Base-by-base conservation (phyloP, 64 coral and sea anemone species). In the Anthopleura sola region DNA sequence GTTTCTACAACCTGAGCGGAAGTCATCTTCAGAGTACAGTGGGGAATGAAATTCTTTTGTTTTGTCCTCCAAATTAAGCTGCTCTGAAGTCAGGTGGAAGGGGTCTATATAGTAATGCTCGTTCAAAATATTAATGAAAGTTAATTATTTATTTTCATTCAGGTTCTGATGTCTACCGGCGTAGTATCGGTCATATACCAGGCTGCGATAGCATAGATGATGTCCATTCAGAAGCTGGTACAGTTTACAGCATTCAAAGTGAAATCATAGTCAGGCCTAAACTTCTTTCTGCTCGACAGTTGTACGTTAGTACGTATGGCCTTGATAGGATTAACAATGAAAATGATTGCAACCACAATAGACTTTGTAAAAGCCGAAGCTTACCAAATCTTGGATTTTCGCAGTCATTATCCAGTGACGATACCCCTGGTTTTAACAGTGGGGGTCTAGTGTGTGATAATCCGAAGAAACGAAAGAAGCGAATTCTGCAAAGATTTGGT, bases 401-500 rank as follows among this genome's bases (percentile, higher is more conserved):
- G 10, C 49, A 60, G n/a, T 83, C 82, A 56, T 56, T 49, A 83
- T 58, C n/a, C n/a, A n/a, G 4, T 56, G 82, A 83, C 34, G 49
- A 83, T 20, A 39, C 51, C 0, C 44, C 82, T 24, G 82, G 82
- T 11, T 83, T 83, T 34, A 83, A 49, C 18, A 33, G 82, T 4
- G 82, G 32, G 2, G 49, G 54, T 36, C 75, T 68, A 75, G 58
- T 79, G 55, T 86, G 81, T 33, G 88, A 92, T 36, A 92, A 90
- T 36, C 76, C 49, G 16, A 83, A 87, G 77, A 92, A 92, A 87
- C 81, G 78, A 58, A 92, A 83, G 58, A 86, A 93, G 51, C 77
- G 85, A 46, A 91, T 86, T 76, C 84, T 75, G 9, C 81, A 78
- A 1, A 86, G 87, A 36, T 97, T 97, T 87, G 90, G 91, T 31